Conservation (phyloP, 2,113 vertebrate species). For the Megatriorchis doriae region DNA sequence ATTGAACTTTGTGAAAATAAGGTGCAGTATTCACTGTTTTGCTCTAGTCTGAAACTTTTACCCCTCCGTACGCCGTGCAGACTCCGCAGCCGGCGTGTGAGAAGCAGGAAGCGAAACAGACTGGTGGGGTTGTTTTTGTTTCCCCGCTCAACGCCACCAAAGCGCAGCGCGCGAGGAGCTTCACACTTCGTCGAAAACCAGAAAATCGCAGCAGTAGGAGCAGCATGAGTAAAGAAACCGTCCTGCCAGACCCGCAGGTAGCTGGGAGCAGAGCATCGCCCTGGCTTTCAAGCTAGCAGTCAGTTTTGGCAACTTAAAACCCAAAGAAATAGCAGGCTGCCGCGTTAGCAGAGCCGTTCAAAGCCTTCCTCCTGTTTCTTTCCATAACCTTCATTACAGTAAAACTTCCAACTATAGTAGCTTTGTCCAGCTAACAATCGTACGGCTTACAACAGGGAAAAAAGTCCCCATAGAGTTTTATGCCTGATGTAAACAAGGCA, state of each 20-base stretch:
- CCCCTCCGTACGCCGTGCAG: rapidly evolving
- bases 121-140: constrained; percentile 5
- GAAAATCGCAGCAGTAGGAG: neutral
- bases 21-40: neutral
- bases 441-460: neutral
- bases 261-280: neutral
- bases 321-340: neutral
- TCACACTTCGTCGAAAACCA: neutral
- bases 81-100: neutral
- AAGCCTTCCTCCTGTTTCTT: neutral
- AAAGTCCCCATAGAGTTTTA: neutral
- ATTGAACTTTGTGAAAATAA: neutral
- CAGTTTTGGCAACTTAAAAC: neutral
- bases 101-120: constrained; percentile 58
- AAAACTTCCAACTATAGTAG: neutral
- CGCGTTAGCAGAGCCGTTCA: neutral
- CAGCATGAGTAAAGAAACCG: rapidly evolving
- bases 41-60: neutral
- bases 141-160: neutral
- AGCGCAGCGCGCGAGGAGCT: neutral
- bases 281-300: neutral
- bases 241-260: neutral
- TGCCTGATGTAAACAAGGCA: constrained; percentile 22
- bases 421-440: neutral
- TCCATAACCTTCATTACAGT: neutral